Percentiles rank a stretch among this genome's conserved stretches.
Evolutionary conservation across 2,113 vertebrate genomes (phyloP).

Genomic region (Megaleporinus macrocephalus): DNA sequence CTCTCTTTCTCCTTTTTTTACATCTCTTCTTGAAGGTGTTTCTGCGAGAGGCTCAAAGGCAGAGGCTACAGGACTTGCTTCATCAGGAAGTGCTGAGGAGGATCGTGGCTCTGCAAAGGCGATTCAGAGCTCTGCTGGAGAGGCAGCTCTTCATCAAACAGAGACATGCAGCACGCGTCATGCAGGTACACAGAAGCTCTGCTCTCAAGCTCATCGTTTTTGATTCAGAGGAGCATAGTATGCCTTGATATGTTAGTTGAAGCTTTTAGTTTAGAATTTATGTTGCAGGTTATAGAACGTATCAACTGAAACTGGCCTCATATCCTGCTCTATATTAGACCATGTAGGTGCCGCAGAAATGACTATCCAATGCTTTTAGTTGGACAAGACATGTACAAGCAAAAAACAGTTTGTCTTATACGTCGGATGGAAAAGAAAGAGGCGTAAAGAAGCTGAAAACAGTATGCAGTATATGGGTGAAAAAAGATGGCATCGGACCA

Average conservation of each 20-base stretch:
- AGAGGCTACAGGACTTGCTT: slow-evolving; percentile 87
- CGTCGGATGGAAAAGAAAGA: no score
- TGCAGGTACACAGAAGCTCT: slow-evolving; percentile 82
- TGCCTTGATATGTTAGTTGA: no score
- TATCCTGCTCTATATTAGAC: not conserved
- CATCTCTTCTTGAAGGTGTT: slow-evolving; percentile 82
- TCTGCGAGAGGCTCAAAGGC: slow-evolving; percentile 87
- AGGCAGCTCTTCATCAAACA: slow-evolving; percentile 85
- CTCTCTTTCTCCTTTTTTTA: not conserved
- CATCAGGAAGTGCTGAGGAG: slow-evolving; percentile 88
- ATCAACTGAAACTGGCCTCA: not conserved
- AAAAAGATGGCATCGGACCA: no score
- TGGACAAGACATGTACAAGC: no score
- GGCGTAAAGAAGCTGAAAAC: no score
- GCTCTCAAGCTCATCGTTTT: not conserved
- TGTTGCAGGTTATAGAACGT: no score
- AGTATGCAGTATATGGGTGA: no score
- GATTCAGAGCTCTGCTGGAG: slow-evolving; percentile 84
- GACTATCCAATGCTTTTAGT: no score
- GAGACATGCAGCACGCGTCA: slow-evolving; percentile 78
- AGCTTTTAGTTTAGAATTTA: no score
- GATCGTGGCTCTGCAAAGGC: slow-evolving; percentile 85
- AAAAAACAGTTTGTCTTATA: no score
- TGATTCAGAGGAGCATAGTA: not conserved
- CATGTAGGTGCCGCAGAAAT: no score